Evolutionary conservation across 2,113 vertebrate genomes (phyloP), one percentile per base, ranked within the genome.

Genomic region (Mohoua ochrocephala): DNA sequence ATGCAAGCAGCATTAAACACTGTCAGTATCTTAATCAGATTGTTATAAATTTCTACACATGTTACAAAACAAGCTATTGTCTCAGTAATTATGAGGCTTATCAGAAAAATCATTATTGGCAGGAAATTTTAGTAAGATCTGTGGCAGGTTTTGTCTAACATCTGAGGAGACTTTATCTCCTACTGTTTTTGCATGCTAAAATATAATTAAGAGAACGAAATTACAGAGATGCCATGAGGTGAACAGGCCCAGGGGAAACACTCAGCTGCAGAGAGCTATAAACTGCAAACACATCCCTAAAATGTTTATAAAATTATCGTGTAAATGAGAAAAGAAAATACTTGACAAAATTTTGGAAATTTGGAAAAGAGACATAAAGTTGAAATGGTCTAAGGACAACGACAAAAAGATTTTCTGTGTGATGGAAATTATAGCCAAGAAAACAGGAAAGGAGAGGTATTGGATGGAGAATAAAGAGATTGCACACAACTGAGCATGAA

Each of bases 81-180:
- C 22, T 83, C 49, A 41, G 27, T 73, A 91, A 91, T 87, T 87
- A 87, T 52, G 30, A 75, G 24, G 6, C 20, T 93, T 95, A 93
- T 91, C 91, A 92, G 50, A 23, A 95, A 96, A 93, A 87, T 91
- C 53, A 64, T 80, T 91, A 93, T 28, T 89, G 50, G 42, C 41
- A 82, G 82, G 70, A 69, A 91, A 86, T 81, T 76, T 90, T 70
- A 84, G 49, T 44, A 60, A 21, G 35, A 33, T 84, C 33, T 70
- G 21, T 53, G 37, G 7, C 35, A 91, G 18, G 7, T 91, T 92
- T 92, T 78, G 8, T 60, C 10, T 92, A 63, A 69, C 26, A 75
- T 94, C 27, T 94, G 24, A 94, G 73, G 9, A 89, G 9, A 57
- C 23, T 54, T 92, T 92, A 69, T 79, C 33, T 88, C 20, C 45